A percentile compares a stretch with the other conserved stretches of the same genome.
Conservation (phyloP, 2,888 invertebrate species). For the Torymus texanus region DNA sequence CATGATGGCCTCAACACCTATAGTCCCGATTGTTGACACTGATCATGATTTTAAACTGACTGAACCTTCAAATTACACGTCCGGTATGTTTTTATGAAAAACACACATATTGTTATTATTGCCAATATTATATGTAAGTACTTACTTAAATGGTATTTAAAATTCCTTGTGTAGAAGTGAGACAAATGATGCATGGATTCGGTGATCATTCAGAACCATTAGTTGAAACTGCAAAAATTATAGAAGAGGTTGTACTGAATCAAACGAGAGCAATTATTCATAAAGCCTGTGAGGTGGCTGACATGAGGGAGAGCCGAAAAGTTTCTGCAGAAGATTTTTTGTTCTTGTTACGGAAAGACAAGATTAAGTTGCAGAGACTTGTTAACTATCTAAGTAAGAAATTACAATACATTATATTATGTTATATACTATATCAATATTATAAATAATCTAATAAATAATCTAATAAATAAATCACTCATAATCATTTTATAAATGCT, state of each 20-base stretch:
- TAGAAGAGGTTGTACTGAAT: constrained; percentile 89
- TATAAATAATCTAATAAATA: constrained; percentile 8
- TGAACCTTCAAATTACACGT: constrained; percentile 65
- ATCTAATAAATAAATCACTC: not conserved
- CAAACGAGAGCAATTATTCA: constrained; percentile 87
- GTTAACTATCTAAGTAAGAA: constrained; percentile 81
- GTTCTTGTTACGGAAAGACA: constrained; percentile 89
- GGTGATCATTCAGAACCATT: constrained; percentile 91
- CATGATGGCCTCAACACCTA: constrained; percentile 60
- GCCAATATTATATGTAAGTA: not conserved
- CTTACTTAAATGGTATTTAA: not conserved
- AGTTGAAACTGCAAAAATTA: constrained; percentile 87
- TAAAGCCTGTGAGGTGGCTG: constrained; percentile 83
- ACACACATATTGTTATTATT: not conserved
- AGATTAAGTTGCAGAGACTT: constrained; percentile 84
- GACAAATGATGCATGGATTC: constrained; percentile 94
- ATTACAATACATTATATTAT: constrained; percentile 4
- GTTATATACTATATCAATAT: too few species aligned
- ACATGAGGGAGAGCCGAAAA: constrained; percentile 76
- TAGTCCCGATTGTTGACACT: constrained; percentile 59
- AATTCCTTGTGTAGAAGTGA: constrained; percentile 79
- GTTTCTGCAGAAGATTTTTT: constrained; percentile 84
- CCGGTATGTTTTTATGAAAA: constrained; percentile 60
- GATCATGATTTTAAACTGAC: constrained; percentile 59
- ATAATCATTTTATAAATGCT: constrained; percentile 15